phyloP scores from a whole-genome alignment of 2,888 invertebrate species.

The Hirtodrosophila alboralis region DNA sequence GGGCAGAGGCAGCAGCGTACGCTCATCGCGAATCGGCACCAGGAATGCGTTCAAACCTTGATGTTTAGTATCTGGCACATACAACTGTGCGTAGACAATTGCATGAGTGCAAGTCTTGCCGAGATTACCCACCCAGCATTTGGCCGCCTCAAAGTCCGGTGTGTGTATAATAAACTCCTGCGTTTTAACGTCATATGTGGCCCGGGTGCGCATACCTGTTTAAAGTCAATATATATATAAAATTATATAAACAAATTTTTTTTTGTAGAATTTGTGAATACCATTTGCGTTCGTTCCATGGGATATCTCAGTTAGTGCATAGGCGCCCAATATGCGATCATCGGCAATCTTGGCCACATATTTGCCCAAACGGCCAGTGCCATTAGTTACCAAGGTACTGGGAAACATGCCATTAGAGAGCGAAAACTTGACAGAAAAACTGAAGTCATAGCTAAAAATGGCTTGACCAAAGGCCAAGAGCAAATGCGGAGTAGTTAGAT shows the following conservation, averaged over 20 bases:
- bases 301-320: constrained; percentile 94
- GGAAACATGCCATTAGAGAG: constrained; percentile 88
- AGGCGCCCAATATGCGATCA: constrained; percentile 88
- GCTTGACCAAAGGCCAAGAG: constrained; percentile 85
- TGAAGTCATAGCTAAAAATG: constrained; percentile 86
- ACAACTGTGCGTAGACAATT: constrained; percentile 93
- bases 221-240: not conserved
- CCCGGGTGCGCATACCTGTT: constrained; percentile 91
- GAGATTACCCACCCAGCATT: constrained; percentile 90
- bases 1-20: constrained; percentile 89
- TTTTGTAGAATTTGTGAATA: not conserved
- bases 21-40: constrained; percentile 92
- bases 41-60: constrained; percentile 95
- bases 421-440: constrained; percentile 87
- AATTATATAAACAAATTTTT: not conserved
- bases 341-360: constrained; percentile 83
- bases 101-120: constrained; percentile 94
- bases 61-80: constrained; percentile 90
- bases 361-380: constrained; percentile 87
- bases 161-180: constrained; percentile 90
- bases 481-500: constrained; percentile 85
- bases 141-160: constrained; percentile 90
- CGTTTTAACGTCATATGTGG: constrained; percentile 90
- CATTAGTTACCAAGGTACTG: constrained; percentile 87
- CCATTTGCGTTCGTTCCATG: constrained; percentile 93